Evolutionary conservation across 2,888 invertebrate genomes (phyloP), one percentile per base, ranked within the genome.

Genomic region (Cosmia trapezina): DNA sequence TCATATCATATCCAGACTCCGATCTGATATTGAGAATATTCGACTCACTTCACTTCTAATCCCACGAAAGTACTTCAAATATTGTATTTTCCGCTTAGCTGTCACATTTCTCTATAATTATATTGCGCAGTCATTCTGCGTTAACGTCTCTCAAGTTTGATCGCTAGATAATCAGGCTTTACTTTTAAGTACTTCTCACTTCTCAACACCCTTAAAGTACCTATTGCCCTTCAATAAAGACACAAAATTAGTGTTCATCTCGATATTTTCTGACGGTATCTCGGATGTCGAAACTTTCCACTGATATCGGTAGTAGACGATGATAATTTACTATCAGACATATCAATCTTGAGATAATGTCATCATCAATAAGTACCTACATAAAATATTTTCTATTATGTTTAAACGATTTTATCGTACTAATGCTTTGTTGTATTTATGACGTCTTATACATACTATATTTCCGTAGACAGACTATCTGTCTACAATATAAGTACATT

Each of bases 321-420:
- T 54, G 68, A 33, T 37, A 73, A 51, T 51, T 17, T 53, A 22
- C 0, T 53, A 76, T 76, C 70, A 19, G 45, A 53, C 70, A 37
- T 53, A 22, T 60, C 41, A 33, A 76, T 70, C 76, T 59, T 43
- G 14, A 33, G 59, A 76, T 70, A 70, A 63, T 64, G 70, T 53
- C 77, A 64, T 53, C 77, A 64, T n/a, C 14, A 22, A n/a, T 37
- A 37, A 37, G 37, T 4, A 51, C 51, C 4, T 51, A 28, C 11
- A 66, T 61, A 28, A n/a, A 19, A 60, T 49, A n/a, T 56, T 76
- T 41, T 47, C 14, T 62, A 37, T 62, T 61, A 22, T 49, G 22
- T 45, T 17, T 47, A 53, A 33, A 41, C n/a, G 14, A 28, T 73
- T 19, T n/a, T 41, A 66, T 53, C 22, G 7, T 47, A n/a, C 1